Base-by-base conservation (phyloP, 2,113 vertebrate genomes). In the Pardalotus punctatus region DNA sequence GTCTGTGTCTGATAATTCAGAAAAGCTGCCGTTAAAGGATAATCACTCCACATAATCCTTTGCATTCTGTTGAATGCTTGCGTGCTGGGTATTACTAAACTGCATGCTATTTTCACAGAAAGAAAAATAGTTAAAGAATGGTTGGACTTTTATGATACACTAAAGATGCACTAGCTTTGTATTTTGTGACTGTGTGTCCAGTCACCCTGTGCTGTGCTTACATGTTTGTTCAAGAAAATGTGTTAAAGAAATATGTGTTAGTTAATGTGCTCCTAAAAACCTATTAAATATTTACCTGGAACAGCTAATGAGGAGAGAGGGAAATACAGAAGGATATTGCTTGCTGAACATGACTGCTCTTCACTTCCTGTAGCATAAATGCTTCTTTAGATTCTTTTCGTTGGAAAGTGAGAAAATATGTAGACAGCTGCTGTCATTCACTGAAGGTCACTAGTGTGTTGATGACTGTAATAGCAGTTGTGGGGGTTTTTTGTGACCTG, bases 21-120 rank as follows among this genome's bases (percentile, higher is more conserved):
- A 93, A 88, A 94, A 96, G 81, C 94, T 96, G 86, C 73, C 12
- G 54, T 96, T 95, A 88, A 74, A 70, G 76, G 96, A 88, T 96
- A 77, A 96, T 94, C 70, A 45, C 66, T 82, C 31, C 47, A 12
- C 6, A 22, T 95, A 94, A 94, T 91, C 84, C 77, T 84, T 60
- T 72, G 36, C 71, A 8, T 93, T 65, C 35, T 80, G 7, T 51
- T 69, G 38, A 11, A n/a, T 73, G 47, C 38, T 88, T 86, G 42
- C 3, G 3, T 1, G 5, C 9, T 4, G 23, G n/a, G 45, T 93
- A 35, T 79, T 79, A 31, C 42, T 73, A 11, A 93, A 81, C 65
- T 60, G 40, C 6, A 1, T 42, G 3, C 29, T 67, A 2, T 87
- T 90, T 77, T 71, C 29, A 7, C 82, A 40, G 48, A 51, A 85